Evolutionary conservation across 2,888 invertebrate species (phyloP).

Genomic region (Prosopocoilus inquinatus): DNA sequence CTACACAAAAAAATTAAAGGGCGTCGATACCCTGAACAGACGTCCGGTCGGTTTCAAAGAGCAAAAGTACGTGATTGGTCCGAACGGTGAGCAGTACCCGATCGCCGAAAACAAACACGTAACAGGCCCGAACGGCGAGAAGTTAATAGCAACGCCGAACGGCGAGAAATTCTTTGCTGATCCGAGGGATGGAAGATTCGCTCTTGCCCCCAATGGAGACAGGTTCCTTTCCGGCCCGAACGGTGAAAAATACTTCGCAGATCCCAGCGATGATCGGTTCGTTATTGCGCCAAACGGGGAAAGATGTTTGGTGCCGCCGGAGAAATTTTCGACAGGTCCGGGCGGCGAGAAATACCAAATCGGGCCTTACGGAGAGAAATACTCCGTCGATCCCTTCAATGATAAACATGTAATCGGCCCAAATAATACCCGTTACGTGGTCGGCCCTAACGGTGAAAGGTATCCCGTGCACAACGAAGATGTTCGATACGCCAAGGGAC

Average conservation of each 20-base stretch:
- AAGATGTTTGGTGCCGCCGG: constrained; percentile 17
- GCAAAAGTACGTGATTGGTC: constrained; percentile 14
- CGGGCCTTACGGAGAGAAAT: constrained; percentile 7
- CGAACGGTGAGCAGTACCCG: constrained; percentile 14
- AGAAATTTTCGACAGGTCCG: constrained; percentile 10
- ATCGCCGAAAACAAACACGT: constrained; percentile 15
- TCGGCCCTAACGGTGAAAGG: constrained; percentile 9
- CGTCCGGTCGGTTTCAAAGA: constrained; percentile 17
- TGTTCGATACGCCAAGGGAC: constrained; percentile 15
- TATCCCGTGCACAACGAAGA: constrained; percentile 14
- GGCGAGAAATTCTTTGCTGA: constrained; percentile 15
- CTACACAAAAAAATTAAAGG: constrained; percentile 7
- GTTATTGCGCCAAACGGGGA: constrained; percentile 16
- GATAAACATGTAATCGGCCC: constrained; percentile 11
- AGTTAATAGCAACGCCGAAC: constrained; percentile 16
- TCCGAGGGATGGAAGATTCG: constrained; percentile 16
- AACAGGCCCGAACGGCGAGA: constrained; percentile 16
- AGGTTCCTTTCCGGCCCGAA: constrained; percentile 15
- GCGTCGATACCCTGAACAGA: constrained; percentile 15
- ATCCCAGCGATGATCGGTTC: constrained; percentile 16
- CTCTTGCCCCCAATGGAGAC: constrained; percentile 9
- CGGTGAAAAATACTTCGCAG: constrained; percentile 16
- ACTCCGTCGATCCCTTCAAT: constrained; percentile 12
- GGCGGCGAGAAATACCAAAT: constrained; percentile 15
- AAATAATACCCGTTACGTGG: constrained; percentile 6